Percentiles rank a stretch among this genome's conserved stretches.
phyloP scores from a whole-genome alignment of 1,140 invertebrate genomes.

The Venturia canescens region DNA sequence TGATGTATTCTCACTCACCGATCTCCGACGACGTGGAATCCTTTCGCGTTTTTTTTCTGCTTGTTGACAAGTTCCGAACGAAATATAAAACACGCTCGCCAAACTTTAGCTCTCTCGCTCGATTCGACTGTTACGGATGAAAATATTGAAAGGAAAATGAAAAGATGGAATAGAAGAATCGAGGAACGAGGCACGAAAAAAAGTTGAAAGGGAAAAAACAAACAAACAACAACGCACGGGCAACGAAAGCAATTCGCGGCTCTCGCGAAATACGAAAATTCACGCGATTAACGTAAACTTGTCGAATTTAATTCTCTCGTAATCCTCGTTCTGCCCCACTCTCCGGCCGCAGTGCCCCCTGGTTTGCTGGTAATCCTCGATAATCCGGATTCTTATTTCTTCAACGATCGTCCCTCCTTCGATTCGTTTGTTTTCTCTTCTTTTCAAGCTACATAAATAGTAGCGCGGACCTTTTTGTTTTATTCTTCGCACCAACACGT shows the following conservation, averaged over 20 bases:
- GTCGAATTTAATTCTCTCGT: not conserved
- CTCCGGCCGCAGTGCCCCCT: not conserved
- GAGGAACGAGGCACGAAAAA: too few relatives aligned
- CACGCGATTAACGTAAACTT: too few relatives aligned
- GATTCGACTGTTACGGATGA: not conserved
- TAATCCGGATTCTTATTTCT: not conserved
- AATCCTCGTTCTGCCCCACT: not conserved
- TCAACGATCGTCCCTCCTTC: not conserved
- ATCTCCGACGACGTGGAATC: not conserved
- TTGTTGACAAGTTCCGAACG: not conserved
- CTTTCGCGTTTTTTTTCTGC: not conserved
- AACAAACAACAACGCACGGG: too few relatives aligned
- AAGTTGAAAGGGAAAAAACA: too few relatives aligned
- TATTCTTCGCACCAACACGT: not conserved
- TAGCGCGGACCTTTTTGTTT: not conserved
- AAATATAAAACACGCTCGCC: not conserved
- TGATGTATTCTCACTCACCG: not conserved
- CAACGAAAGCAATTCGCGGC: too few relatives aligned
- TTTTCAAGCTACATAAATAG: not conserved
- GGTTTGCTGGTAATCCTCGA: constrained; percentile 2
- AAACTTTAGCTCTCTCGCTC: not conserved
- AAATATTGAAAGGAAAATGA: not conserved
- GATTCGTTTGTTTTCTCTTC: not conserved
- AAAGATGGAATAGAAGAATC: not conserved
- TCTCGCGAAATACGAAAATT: too few relatives aligned